Percentiles rank a stretch among this genome's conserved stretches.
Conservation (phyloP, 2,797 vertebrate species). For the Staurois parvus region DNA sequence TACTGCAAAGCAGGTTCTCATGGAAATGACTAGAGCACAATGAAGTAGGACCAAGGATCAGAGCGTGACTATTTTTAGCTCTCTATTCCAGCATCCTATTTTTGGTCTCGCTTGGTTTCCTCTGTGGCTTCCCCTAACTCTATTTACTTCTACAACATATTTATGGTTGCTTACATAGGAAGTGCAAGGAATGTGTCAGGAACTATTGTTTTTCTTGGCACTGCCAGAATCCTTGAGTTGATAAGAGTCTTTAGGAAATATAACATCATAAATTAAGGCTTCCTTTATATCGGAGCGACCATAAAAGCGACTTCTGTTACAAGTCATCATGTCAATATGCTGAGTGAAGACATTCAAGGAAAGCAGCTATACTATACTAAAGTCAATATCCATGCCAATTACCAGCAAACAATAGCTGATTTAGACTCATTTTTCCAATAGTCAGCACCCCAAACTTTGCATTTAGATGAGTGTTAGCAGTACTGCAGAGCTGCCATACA, state of each 20-base stretch:
- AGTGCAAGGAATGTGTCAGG: constrained; percentile 71
- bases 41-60: constrained; percentile 10
- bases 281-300: constrained; percentile 62
- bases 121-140: constrained; percentile 77
- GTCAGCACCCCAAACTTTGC: no score
- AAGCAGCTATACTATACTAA: neutral
- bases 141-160: constrained; percentile 71
- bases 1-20: neutral
- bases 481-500: no score
- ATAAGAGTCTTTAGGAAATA: constrained; percentile 71
- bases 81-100: constrained; percentile 80
- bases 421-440: no score
- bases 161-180: constrained; percentile 73
- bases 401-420: no score
- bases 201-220: constrained; percentile 73
- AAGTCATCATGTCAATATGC: constrained; percentile 11
- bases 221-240: constrained; percentile 70
- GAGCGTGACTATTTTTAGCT: constrained; percentile 81
- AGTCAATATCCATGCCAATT: no score
- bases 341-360: neutral
- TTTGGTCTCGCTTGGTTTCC: constrained; percentile 78
- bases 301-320: constrained; percentile 42
- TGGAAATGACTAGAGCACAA: constrained; percentile 19
- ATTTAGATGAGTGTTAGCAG: no score
- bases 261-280: constrained; percentile 62